phyloP scores from a whole-genome alignment of 2,888 invertebrate genomes.

The Brachypalpus laphriformis region DNA sequence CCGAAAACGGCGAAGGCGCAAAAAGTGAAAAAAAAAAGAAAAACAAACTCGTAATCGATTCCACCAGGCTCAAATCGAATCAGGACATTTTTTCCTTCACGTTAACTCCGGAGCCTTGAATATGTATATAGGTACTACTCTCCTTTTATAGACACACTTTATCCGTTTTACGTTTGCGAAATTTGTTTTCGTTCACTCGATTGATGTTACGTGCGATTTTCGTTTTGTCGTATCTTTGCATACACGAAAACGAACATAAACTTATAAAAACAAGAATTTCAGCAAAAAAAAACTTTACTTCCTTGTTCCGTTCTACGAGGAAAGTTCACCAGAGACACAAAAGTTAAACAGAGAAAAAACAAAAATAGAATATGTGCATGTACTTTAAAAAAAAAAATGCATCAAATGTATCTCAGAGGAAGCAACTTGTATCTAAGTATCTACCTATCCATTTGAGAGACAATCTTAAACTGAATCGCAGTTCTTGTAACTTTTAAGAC shows the following conservation, averaged over 20 bases:
- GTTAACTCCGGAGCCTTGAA: conserved; percentile 17
- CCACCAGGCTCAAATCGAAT: conserved; percentile 51
- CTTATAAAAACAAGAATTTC: not conserved
- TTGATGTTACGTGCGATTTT: conserved; percentile 44
- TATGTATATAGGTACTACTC: not conserved
- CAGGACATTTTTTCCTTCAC: conserved; percentile 48
- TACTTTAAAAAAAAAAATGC: conserved; percentile 1
- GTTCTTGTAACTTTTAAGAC: conserved; percentile 73
- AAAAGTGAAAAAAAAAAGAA: not conserved
- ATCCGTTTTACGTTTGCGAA: conserved; percentile 45
- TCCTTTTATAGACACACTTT: conserved; percentile 41
- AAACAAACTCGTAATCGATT: conserved; percentile 58
- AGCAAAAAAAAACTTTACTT: conserved; percentile 36
- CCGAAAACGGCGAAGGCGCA: conserved; percentile 5
- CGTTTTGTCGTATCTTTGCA: conserved; percentile 20
- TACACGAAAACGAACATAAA: conserved; percentile 34
- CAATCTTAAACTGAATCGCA: conserved; percentile 73
- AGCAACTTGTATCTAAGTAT: conserved; percentile 60
- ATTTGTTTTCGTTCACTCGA: conserved; percentile 60
- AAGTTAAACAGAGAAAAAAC: conserved; percentile 1
- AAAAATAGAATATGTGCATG: not conserved
- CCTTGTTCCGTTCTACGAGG: conserved; percentile 55
- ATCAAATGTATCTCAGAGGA: conserved; percentile 36
- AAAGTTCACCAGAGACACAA: conserved; percentile 5
- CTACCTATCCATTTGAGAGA: conserved; percentile 72